These are phyloP conservation scores for Melanotaenia duboulayi DNA, from an alignment of 2,113 vertebrate genomes.

Conservation along the genomic window DNA sequence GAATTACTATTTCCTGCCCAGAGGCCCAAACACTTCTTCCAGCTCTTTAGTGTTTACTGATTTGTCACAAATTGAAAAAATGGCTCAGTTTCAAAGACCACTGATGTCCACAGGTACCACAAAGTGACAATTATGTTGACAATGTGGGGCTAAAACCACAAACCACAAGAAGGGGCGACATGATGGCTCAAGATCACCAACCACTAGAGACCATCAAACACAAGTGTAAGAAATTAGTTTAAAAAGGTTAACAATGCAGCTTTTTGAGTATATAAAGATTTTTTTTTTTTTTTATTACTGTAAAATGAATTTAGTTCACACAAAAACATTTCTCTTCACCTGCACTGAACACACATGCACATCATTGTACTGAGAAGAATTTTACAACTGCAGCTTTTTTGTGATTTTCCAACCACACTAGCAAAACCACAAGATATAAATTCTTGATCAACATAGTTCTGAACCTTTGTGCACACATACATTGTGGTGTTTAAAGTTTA, in stretches of 20 bases:
- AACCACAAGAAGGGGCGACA: constrained; percentile 69
- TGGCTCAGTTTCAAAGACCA: constrained; percentile 16
- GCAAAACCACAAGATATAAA: constrained; percentile 40
- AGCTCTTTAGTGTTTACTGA: neutral
- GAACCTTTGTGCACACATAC: neutral
- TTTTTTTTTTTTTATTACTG: neutral
- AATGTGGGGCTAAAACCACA: constrained; percentile 40
- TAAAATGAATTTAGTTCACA: no score
- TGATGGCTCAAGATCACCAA: constrained; percentile 2
- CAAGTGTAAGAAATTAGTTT: neutral
- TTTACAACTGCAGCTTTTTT: constrained; percentile 1
- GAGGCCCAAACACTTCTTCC: neutral
- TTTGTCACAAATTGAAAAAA: neutral
- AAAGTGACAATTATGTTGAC: neutral
- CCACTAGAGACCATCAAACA: neutral
- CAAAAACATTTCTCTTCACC: neutral
- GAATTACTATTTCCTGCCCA: constrained; percentile 26
- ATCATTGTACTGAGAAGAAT: constrained; percentile 8
- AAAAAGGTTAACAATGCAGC: neutral
- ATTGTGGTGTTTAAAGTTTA: no score
- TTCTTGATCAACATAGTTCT: neutral
- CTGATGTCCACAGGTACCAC: constrained; percentile 46
- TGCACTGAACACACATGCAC: neutral
- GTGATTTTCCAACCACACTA: constrained; percentile 51
- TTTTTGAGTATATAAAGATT: neutral